These are phyloP conservation scores for Andrena flavipes DNA, from an alignment of 2,888 invertebrate genomes.

Conservation along the genomic window DNA sequence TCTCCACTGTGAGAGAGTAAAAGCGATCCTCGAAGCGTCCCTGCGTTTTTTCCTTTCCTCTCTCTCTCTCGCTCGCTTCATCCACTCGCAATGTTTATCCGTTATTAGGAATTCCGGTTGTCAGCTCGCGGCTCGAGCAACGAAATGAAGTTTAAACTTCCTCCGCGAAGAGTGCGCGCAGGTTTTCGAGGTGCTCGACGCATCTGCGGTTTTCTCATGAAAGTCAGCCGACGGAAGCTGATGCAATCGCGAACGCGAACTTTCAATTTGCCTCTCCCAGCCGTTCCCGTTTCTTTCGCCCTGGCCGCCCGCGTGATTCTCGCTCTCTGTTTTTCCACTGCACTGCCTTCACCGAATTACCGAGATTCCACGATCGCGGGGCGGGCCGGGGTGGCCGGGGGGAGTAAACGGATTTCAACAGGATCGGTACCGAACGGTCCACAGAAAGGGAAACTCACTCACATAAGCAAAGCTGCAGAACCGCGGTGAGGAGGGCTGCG, in stretches of 20 bases:
- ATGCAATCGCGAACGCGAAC: slow-evolving; percentile 71
- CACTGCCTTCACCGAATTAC: slow-evolving; percentile 35
- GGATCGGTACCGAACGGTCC: slow-evolving; percentile 10
- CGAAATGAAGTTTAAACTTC: slow-evolving; percentile 31
- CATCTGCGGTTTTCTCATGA: slow-evolving; percentile 66
- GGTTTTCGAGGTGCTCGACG: slow-evolving; percentile 1
- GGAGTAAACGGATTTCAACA: background rate
- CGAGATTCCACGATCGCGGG: slow-evolving; percentile 12
- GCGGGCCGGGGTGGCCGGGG: background rate
- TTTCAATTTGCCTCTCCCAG: slow-evolving; percentile 74
- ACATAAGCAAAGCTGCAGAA: slow-evolving; percentile 82
- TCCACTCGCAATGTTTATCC: background rate
- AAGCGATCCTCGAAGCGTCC: no score
- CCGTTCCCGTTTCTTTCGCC: slow-evolving; percentile 22
- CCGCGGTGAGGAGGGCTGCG: slow-evolving; percentile 79
- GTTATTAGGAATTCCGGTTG: slow-evolving; percentile 2
- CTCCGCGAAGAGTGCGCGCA: background rate
- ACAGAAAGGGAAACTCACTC: slow-evolving; percentile 71
- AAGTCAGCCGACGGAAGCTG: slow-evolving; percentile 61
- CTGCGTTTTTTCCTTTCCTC: background rate
- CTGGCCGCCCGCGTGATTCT: background rate
- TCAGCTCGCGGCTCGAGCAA: slow-evolving; percentile 2
- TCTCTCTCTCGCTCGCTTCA: background rate
- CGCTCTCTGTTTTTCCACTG: slow-evolving; percentile 13
- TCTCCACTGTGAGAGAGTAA: no score